Base-by-base conservation (phyloP, 2,797 vertebrate genomes). In the Ctenopoma multispine region DNA sequence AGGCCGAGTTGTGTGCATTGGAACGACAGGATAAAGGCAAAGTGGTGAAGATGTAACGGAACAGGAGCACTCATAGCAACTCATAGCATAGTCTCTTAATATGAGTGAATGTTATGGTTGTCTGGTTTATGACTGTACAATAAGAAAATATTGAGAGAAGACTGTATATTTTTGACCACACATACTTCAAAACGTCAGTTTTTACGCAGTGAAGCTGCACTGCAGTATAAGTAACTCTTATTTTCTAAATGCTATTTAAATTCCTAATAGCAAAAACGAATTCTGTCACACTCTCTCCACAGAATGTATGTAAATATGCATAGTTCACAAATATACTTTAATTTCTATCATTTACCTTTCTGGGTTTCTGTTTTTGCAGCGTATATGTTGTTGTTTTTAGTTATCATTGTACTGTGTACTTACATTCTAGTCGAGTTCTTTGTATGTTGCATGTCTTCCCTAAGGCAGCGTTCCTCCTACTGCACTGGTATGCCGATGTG, bases 401-500 rank as follows among this genome's bases (percentile, higher is more conserved):
- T 34, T n/a, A 24, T 53, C 13, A 13, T 9, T 4, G 24, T 63
- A 23, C 58, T 5, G 68, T 80, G 73, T 73, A 51, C 59, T 68
- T 63, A 41, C 34, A 69, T 75, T 85, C 20, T 23, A 34, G 29
- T 63, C 0, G 4, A 77, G 49, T 56, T 83, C 61, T 85, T 80
- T 75, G 81, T 79, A 53, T 48, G 65, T 80, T 69, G 61, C 77
- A 69, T 71, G 17, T 55, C 58, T 76, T 68, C 86, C 91, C 83
- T 84, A 21, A 87, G 91, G 88, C 91, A 58, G 60, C 59, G 23
- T 74, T 87, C 88, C 81, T 87, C 86, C 72, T 72, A 78, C 84
- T 84, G 74, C 73, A 57, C 89, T 87, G 74, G 64, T 54, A 80
- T 69, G 82, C 79, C 86, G 81, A 18, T 84, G 85, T 82, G 81